Base-by-base conservation (phyloP, 37 sponge, comb jelly and placozoan species). In the Spongilla lacustris region DNA sequence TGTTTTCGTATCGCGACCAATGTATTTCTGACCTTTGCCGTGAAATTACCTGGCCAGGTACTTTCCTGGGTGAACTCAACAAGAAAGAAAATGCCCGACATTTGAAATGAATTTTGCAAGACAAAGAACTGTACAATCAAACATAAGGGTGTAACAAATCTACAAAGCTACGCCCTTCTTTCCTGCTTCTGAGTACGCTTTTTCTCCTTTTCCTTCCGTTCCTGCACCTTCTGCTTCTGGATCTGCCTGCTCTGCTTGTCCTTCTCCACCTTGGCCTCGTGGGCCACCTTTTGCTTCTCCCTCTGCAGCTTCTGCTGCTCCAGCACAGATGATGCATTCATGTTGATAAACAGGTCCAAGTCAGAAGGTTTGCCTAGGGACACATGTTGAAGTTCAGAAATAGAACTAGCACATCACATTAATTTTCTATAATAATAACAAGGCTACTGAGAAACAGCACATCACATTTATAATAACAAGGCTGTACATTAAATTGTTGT, bases 151-250 rank as follows among this genome's bases (percentile, higher is more conserved):
- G 12, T 14, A 10, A 10, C 58, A 58, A 9, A 58, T 58, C 1
- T 58, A 17, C 11, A n/a, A n/a, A n/a, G n/a, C 75, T 82, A 87
- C 87, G 88, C 87, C 70, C 92, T 72, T 50, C 84, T 77, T 37
- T 91, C 92, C 19, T 91, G 92, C 35, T 91, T 91, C 72, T 91
- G 92, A 26, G 92, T 91, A 79, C 92, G 68, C 32, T 79, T 91
- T 81, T 91, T 91, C 70, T 91, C 92, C 30, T 86, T 87, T 48
- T 91, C 92, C 67, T 84, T 83, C 37, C 92, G 73, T 0, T 91
- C 92, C 50, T 79, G 75, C 26, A 67, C 92, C 80, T 83, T 83
- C 83, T 91, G 92, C 26, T 87, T 87, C 81, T 91, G 92, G 4
- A 48, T 48, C 69, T 87, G 81, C 34, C 84, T 87, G 69, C 67